These are phyloP conservation scores for Steatornis caripensis DNA, from an alignment of 2,113 vertebrate genomes.

Conservation along the genomic window DNA sequence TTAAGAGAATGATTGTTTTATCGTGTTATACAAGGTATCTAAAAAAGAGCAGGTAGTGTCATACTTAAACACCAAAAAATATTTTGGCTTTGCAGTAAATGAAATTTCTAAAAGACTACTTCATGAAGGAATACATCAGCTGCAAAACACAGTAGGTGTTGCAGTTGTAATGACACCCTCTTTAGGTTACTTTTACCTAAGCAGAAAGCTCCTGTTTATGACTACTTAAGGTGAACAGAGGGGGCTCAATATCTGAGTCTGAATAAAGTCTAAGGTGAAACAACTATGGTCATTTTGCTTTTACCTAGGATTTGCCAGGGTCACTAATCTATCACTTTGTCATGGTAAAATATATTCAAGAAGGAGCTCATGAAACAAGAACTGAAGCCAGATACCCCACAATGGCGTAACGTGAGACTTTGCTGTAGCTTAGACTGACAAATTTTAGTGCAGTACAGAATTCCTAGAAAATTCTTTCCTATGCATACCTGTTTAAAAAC, in stretches of 20 bases:
- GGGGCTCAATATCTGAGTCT: not conserved
- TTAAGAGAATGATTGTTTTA: accelerated
- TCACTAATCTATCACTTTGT: not conserved
- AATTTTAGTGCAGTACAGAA: not conserved
- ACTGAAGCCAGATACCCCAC: not conserved
- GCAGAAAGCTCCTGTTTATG: not conserved
- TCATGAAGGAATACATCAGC: not conserved
- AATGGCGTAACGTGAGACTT: not conserved
- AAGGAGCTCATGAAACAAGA: not conserved
- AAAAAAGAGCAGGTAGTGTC: not conserved
- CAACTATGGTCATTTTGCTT: not conserved
- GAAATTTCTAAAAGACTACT: not conserved
- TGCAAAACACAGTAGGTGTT: not conserved
- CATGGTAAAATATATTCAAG: not conserved
- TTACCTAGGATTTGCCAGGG: not conserved
- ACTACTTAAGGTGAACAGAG: not conserved
- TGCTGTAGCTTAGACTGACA: not conserved
- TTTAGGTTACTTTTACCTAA: not conserved
- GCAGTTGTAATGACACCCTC: not conserved
- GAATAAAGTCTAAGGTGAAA: not conserved
- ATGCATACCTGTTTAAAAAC: not conserved
- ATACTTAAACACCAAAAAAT: not conserved
- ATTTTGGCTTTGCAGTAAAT: not conserved
- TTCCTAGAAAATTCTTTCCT: not conserved
- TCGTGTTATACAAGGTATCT: not conserved